Evolutionary conservation across 1,140 invertebrate genomes (phyloP).

Genomic region (Pollicipes pollicipes): DNA sequence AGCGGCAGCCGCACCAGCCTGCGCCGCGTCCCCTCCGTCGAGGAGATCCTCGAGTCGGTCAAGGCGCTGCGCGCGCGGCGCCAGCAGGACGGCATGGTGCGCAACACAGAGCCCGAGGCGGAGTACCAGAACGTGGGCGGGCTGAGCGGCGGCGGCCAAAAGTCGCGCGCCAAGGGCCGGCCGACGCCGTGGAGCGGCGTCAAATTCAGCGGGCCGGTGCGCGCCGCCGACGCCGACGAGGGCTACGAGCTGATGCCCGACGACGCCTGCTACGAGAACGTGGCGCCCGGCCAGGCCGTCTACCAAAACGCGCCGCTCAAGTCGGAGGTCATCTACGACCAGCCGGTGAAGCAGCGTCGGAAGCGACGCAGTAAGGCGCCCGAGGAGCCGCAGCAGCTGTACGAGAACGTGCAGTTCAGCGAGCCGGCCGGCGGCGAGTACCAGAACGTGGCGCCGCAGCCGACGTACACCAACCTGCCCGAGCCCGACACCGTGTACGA

Average conservation of each 20-base stretch:
- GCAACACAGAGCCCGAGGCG: not conserved
- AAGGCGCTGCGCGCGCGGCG: constrained; percentile 16
- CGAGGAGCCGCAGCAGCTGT: too few relatives aligned
- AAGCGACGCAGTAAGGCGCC: too few relatives aligned
- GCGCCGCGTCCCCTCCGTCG: constrained; percentile 18
- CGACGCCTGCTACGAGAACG: constrained; percentile 18
- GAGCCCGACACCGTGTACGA: constrained; percentile 13
- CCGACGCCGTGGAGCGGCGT: constrained; percentile 10
- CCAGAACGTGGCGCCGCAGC: too few relatives aligned
- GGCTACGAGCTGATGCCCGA: constrained; percentile 15
- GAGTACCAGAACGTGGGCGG: constrained; percentile 1
- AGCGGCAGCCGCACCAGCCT: not conserved
- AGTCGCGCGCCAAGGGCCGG: constrained; percentile 10
- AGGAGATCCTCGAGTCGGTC: constrained; percentile 20
- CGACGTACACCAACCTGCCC: too few relatives aligned
- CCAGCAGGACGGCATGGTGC: not conserved
- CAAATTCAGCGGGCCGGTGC: constrained; percentile 12
- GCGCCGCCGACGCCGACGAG: constrained; percentile 11
- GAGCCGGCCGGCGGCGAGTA: too few relatives aligned
- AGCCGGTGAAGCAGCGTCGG: not conserved
- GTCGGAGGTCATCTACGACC: constrained; percentile 18
- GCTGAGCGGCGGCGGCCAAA: too few relatives aligned
- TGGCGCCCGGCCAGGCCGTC: constrained; percentile 13
- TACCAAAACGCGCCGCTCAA: constrained; percentile 18
- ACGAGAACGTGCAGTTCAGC: too few relatives aligned